Conservation (phyloP, 2,113 vertebrate species). For the Petaurus breviceps region DNA sequence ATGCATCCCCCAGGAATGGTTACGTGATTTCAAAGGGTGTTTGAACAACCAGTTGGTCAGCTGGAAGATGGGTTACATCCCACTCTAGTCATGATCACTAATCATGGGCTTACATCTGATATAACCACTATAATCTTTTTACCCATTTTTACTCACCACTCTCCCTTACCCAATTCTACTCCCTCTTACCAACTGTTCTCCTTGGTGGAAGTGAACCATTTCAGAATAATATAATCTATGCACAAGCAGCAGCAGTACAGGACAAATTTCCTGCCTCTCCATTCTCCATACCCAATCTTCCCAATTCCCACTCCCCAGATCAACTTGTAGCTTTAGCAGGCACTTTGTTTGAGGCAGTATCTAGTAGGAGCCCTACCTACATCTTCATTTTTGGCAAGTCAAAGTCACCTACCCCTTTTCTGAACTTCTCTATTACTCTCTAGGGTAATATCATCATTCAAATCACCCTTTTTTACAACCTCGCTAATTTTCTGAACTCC, state of each 20-base stretch:
- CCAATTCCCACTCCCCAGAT: not conserved
- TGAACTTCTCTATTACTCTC: not conserved
- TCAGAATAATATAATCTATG: not conserved
- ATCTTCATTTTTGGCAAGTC: not conserved
- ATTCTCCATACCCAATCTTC: not conserved
- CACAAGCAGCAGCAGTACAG: not conserved
- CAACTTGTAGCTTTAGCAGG: not conserved
- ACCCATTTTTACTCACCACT: not conserved
- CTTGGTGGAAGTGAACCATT: not conserved
- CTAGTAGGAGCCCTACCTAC: not conserved
- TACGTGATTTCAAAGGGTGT: not conserved
- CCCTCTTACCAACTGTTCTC: not conserved
- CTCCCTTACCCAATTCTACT: not conserved
- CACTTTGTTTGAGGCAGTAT: not conserved
- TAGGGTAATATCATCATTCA: not conserved
- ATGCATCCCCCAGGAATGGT: not conserved
- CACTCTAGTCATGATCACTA: not conserved
- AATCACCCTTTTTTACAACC: not conserved
- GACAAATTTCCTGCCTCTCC: not conserved
- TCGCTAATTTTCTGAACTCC: not conserved
- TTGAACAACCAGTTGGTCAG: not conserved
- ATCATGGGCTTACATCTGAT: not conserved
- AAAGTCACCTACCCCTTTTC: not conserved
- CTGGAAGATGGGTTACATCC: not conserved
- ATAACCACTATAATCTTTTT: not conserved